Evolutionary conservation across 92 coral and sea anemone species (phyloP).

Genomic region (Phymanthus crucifer): DNA sequence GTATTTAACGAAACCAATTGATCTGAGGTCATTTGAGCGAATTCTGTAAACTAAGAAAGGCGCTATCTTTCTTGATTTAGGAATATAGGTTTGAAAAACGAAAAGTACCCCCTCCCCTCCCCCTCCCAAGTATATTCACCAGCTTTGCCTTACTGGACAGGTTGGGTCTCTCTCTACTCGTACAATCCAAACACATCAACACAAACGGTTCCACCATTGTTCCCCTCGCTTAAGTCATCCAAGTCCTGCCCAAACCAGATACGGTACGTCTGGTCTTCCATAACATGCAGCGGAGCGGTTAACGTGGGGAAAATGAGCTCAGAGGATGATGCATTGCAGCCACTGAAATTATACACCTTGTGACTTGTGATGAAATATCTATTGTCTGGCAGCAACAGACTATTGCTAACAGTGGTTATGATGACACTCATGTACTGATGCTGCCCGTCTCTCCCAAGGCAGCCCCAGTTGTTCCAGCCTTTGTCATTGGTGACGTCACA

Average conservation of each 20-base stretch:
- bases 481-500: constrained; percentile 19
- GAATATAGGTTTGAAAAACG: no score
- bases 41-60: no score
- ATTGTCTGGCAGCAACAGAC: not conserved
- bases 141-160: no score
- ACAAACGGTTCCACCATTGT: constrained; percentile 2
- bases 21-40: no score
- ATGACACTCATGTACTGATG: constrained; percentile 3
- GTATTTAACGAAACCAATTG: no score
- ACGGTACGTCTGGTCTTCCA: not conserved
- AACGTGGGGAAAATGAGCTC: constrained; percentile 23
- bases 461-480: constrained; percentile 35
- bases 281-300: not conserved
- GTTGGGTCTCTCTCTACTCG: constrained; percentile 9
- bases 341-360: constrained; percentile 22
- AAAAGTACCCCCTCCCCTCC: no score
- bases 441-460: not conserved
- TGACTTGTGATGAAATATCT: not conserved
- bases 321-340: constrained; percentile 6
- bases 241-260: constrained; percentile 3
- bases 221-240: not conserved
- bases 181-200: constrained; percentile 27
- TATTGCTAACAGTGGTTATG: constrained; percentile 9
- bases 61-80: no score
- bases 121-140: not conserved